Percentiles rank a stretch among this genome's conserved stretches.
Conservation (phyloP, 2,888 invertebrate species). For the Thymelicus acteon region DNA sequence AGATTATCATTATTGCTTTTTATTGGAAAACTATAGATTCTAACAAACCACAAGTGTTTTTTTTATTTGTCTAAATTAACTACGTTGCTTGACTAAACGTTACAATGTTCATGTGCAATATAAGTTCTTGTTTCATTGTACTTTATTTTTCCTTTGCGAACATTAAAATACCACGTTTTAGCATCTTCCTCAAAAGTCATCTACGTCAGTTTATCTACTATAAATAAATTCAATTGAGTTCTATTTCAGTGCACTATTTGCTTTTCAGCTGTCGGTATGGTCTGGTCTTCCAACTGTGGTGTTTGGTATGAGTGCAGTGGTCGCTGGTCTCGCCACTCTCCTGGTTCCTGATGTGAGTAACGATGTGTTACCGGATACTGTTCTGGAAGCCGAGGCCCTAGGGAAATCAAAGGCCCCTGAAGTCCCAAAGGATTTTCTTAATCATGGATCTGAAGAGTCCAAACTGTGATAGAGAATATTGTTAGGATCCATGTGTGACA, state of each 20-base stretch:
- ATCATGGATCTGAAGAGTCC: slow-evolving; percentile 24
- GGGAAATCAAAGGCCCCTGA: slow-evolving; percentile 49
- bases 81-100: too few relatives aligned
- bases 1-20: slow-evolving; percentile 32
- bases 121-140: too few relatives aligned
- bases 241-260: slow-evolving; percentile 1
- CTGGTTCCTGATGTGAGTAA: slow-evolving; percentile 65
- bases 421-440: slow-evolving; percentile 16
- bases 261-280: slow-evolving; percentile 66
- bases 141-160: too few relatives aligned
- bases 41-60: too few relatives aligned
- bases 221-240: too few relatives aligned
- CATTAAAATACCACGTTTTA: too few relatives aligned
- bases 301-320: slow-evolving; percentile 60
- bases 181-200: too few relatives aligned
- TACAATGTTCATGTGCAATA: too few relatives aligned
- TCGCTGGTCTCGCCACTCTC: slow-evolving; percentile 64
- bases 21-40: too few relatives aligned
- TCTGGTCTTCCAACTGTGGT: slow-evolving; percentile 65
- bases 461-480: slow-evolving; percentile 12
- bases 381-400: slow-evolving; percentile 65
- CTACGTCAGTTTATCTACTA: too few relatives aligned
- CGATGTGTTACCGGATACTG: slow-evolving; percentile 65
- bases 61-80: too few relatives aligned
- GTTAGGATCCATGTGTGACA: too few relatives aligned